phyloP scores from a whole-genome alignment of 1,140 invertebrate genomes.

The Polyergus mexicanus region DNA sequence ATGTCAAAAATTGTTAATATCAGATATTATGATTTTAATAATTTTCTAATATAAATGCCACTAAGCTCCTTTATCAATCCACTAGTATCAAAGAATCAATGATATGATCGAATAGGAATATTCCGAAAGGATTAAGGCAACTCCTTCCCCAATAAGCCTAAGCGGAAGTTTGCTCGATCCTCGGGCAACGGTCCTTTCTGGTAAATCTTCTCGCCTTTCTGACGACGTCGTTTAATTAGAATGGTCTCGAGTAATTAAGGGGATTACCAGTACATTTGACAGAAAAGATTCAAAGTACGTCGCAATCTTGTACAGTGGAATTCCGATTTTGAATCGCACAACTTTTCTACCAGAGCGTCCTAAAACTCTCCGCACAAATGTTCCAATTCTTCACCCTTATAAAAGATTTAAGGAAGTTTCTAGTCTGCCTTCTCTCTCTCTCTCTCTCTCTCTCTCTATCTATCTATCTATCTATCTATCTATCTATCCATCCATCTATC shows the following conservation, averaged over 20 bases:
- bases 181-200: slow-evolving; percentile 10
- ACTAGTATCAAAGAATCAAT: neutral
- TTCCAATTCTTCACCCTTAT: neutral
- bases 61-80: neutral
- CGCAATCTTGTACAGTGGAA: neutral
- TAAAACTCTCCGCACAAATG: slow-evolving; percentile 4
- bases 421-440: no score
- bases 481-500: no score
- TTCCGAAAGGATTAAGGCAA: slow-evolving; percentile 35
- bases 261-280: slow-evolving; percentile 38
- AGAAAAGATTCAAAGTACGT: slow-evolving; percentile 30
- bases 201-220: slow-evolving; percentile 50
- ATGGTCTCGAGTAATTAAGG: slow-evolving; percentile 58
- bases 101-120: neutral
- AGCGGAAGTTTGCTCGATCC: slow-evolving; percentile 47
- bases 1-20: neutral
- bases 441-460: no score
- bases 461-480: no score
- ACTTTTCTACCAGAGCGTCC: neutral
- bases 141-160: slow-evolving; percentile 20
- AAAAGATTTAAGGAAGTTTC: neutral
- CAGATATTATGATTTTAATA: neutral
- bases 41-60: neutral
- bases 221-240: slow-evolving; percentile 62
- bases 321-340: slow-evolving; percentile 15